Base-by-base conservation (phyloP, 2,888 invertebrate genomes). In the Tenthredo mesomela region DNA sequence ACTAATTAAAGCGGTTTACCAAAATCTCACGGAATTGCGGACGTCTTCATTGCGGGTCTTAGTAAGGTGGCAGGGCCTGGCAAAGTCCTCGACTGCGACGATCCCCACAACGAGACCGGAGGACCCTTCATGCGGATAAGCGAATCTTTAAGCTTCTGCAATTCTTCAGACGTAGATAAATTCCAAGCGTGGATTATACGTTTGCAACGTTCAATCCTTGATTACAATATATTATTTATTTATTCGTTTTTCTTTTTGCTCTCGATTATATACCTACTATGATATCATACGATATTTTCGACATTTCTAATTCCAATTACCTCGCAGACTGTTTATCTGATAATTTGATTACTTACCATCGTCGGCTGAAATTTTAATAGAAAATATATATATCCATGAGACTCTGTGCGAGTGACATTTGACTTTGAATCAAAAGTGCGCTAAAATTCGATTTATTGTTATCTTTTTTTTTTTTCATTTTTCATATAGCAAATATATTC, bases 1-100 rank as follows among this genome's bases (percentile, higher is more conserved):
- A 37, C 40, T 61, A 80, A 80, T 80, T 80, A 80, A 80, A 40
- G 61, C 61, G 61, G 58, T 80, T 80, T 21, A 37, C 65, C 61
- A 65, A 80, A 80, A 80, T 80, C 61, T 50, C 80, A 33, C 61
- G 37, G 40, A 61, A 80, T 61, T 58, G 58, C 43, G 54, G 33
- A 33, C 33, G 50, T 77, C 80, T 80, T 80, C 61, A 80, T 80
- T 80, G 65, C 61, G 25, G 33, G 50, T 18, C 54, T 77, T 33
- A 15, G 33, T 54, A 33, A 77, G 40, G 43, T 73, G 73, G 47
- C 73, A 43, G 73, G 33, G 37, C 43, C 15, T 43, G 43, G 73
- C 43, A 43, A 40, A 25, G 43, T 40, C 73, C 29, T 47, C 10
- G 25, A 25, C 21, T 73, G n/a, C n/a, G 73, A 73, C 47, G 47